Conservation (phyloP, 2,797 vertebrate species). For the Podarcis lilfordi region DNA sequence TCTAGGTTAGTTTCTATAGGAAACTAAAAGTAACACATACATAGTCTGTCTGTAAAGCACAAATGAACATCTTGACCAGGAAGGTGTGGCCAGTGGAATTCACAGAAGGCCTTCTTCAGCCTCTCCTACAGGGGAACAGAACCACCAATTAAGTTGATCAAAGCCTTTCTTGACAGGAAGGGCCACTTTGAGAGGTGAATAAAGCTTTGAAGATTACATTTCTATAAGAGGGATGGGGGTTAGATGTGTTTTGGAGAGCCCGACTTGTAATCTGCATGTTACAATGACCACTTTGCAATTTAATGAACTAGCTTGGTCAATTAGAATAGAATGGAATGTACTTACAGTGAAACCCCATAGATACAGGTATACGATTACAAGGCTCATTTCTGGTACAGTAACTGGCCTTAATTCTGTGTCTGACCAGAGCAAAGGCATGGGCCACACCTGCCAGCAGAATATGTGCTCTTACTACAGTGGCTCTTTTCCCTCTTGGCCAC, state of each 20-base stretch:
- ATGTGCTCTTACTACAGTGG: background rate
- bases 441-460: background rate
- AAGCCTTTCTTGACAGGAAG: constrained; percentile 6
- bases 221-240: background rate
- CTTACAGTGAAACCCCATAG: background rate
- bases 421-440: background rate
- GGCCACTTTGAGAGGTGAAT: background rate
- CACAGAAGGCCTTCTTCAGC: background rate
- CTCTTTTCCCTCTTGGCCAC: background rate
- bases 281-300: background rate
- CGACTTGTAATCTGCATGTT: background rate
- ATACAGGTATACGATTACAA: background rate
- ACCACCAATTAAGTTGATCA: background rate
- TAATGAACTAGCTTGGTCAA: background rate
- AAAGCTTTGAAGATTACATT: constrained; percentile 9
- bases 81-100: background rate
- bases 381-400: background rate
- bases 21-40: background rate
- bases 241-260: background rate
- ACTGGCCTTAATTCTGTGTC: background rate
- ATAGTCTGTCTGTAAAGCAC: background rate
- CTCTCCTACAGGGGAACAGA: background rate
- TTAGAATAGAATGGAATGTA: background rate
- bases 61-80: background rate
- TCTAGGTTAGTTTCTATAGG: too few species aligned